Conservation (phyloP, 2,888 invertebrate species). For the Lepidocyrtinus sp. region DNA sequence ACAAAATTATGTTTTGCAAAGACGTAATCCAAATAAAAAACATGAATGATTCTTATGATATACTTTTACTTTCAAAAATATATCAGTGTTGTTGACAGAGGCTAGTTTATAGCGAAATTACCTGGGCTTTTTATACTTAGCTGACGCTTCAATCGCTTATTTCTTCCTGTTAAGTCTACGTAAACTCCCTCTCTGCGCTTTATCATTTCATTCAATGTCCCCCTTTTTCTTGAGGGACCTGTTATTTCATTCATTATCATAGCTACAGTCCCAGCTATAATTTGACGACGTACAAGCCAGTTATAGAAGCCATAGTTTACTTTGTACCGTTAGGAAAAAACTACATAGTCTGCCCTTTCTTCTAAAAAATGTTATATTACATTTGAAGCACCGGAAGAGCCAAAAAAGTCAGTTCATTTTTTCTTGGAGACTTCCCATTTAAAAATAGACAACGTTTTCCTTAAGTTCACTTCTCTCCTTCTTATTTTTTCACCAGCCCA, state of each 20-base stretch:
- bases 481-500: conserved; percentile 42
- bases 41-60: conserved; percentile 18
- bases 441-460: conserved; percentile 17
- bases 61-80: conserved; percentile 6
- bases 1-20: conserved; percentile 2
- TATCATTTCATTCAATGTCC: conserved; percentile 11
- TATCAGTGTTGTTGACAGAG: conserved; percentile 14
- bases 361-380: not conserved
- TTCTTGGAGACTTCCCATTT: not conserved
- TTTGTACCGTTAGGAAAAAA: too few species aligned
- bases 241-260: conserved; percentile 61
- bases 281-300: conserved; percentile 40
- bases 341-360: not conserved
- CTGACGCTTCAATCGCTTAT: conserved; percentile 12
- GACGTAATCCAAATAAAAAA: conserved; percentile 29
- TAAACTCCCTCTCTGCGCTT: not conserved
- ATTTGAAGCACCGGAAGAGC: not conserved
- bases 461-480: conserved; percentile 17
- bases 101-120: conserved; percentile 27
- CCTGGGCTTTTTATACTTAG: conserved; percentile 7
- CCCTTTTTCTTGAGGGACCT: conserved; percentile 49
- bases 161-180: too few species aligned
- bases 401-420: not conserved
- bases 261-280: conserved; percentile 45
- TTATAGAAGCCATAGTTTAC: too few species aligned